Evolutionary conservation across 2,113 vertebrate species (phyloP).

Genomic region (Forbesichthys papilliferus): DNA sequence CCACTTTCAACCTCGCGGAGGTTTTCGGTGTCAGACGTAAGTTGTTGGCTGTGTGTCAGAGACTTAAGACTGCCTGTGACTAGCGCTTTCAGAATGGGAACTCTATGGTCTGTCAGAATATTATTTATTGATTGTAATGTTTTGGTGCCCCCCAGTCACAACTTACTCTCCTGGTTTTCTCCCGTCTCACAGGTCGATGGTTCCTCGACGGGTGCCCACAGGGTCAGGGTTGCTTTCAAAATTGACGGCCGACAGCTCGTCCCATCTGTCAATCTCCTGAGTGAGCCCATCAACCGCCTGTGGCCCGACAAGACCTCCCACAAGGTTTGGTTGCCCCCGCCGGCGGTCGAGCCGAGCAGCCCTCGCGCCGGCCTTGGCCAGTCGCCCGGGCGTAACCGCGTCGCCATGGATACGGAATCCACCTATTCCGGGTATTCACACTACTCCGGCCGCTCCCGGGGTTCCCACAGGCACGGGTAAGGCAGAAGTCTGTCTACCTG

Average conservation of each 20-base stretch:
- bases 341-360: conserved; percentile 46
- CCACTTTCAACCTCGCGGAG: conserved; percentile 3
- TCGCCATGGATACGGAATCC: conserved; percentile 94
- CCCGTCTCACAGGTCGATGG: conserved; percentile 67
- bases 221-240: conserved; percentile 65
- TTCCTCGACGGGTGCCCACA: conserved; percentile 52
- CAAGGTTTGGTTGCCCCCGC: conserved; percentile 37
- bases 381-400: conserved; percentile 49
- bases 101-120: too few species aligned
- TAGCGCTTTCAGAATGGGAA: conserved; percentile 41
- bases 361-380: conserved; percentile 32
- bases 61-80: conserved; percentile 20
- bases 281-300: conserved; percentile 36
- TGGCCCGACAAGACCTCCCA: conserved; percentile 42
- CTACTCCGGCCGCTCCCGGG: conserved; percentile 92
- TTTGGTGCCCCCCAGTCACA: not conserved
- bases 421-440: conserved; percentile 95
- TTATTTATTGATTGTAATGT: too few species aligned
- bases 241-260: conserved; percentile 52
- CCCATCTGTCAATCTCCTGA: conserved; percentile 58
- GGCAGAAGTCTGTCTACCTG: conserved; percentile 23
- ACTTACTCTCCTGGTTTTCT: conserved; percentile 10
- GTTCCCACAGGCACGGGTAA: conserved; percentile 93
- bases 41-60: conserved; percentile 33
- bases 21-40: conserved; percentile 15